Base-by-base conservation (phyloP, 1,140 invertebrate species). In the Luehdorfia chinensis region DNA sequence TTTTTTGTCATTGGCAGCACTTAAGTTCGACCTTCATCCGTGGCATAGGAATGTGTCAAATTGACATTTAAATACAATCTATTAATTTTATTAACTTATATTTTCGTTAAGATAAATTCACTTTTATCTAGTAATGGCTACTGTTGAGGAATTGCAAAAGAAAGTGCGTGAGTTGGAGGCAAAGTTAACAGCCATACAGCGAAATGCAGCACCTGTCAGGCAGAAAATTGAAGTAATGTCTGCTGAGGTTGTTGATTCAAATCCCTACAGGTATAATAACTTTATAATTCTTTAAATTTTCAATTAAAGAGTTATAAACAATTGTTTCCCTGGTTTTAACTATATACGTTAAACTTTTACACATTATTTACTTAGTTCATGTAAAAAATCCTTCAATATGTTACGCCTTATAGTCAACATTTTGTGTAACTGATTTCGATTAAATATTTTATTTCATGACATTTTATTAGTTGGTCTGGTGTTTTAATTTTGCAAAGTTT, bases 261-360 rank as follows among this genome's bases (percentile, higher is more conserved):
- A 99, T 90, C 98, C 98, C 1, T 99, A 99, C 89, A 98, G 95
- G 95, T 96, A 84, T 77, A 65, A 12, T 31, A 27, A 4, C 8
- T n/a, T 27, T 27, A 27, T 27, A n/a, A n/a, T 56, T 43, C 6
- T 15, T 23, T 30, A 25, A 13, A 44, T 31, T 30, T 54, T 54
- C 33, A 47, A 37, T 47, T 49, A 33, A 30, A n/a, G n/a, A n/a
- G n/a, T n/a, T n/a, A n/a, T n/a, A n/a, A n/a, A n/a, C n/a, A n/a
- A n/a, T n/a, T n/a, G n/a, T n/a, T n/a, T n/a, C n/a, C n/a, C n/a
- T n/a, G n/a, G n/a, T n/a, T n/a, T n/a, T n/a, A n/a, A n/a, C n/a
- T n/a, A n/a, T 7, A n/a, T 18, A 18, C 15, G 9, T 9, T 3
- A 7, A 4, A 33, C 15, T 16, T 33, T 18, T 16, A 33, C 11